Evolutionary conservation across 2,797 vertebrate genomes (phyloP).

Genomic region (Aulostomus chinensis): DNA sequence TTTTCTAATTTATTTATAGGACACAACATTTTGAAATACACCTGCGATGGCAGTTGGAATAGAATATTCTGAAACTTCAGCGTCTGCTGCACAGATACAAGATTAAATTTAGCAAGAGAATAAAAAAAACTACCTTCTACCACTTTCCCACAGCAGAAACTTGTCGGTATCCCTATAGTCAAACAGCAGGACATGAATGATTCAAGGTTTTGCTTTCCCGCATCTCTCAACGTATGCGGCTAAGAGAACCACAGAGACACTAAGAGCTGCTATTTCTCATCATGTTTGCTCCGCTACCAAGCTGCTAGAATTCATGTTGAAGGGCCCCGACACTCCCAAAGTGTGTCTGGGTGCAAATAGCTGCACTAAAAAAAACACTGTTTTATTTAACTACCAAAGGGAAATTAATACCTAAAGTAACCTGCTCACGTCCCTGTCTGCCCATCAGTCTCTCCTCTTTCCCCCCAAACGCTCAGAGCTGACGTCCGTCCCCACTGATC

Average conservation of each 20-base stretch:
- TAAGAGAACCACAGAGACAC: conserved; percentile 23
- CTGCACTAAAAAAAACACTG: too few relatives aligned
- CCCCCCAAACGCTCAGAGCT: too few relatives aligned
- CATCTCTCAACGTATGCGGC: conserved; percentile 21
- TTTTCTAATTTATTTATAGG: neutral
- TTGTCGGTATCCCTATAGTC: conserved; percentile 32
- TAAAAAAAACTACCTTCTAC: conserved; percentile 6
- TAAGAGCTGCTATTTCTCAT: conserved; percentile 5
- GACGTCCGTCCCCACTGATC: too few relatives aligned
- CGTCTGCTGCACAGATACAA: conserved; percentile 4
- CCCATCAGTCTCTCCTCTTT: too few relatives aligned
- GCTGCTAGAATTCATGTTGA: too few relatives aligned
- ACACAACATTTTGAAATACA: neutral
- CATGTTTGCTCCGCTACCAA: conserved; percentile 10
- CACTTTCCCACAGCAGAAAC: conserved; percentile 11
- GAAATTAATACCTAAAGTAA: too few relatives aligned
- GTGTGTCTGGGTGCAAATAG: too few relatives aligned
- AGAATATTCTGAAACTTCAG: neutral
- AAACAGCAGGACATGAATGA: conserved; percentile 64
- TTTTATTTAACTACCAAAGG: too few relatives aligned
- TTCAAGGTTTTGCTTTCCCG: conserved; percentile 55
- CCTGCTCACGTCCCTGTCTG: too few relatives aligned
- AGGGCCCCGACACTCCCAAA: too few relatives aligned
- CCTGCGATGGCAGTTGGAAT: too few relatives aligned
- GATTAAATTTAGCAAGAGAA: conserved; percentile 25